phyloP scores from a whole-genome alignment of 2,113 vertebrate genomes.

The human region DNA sequence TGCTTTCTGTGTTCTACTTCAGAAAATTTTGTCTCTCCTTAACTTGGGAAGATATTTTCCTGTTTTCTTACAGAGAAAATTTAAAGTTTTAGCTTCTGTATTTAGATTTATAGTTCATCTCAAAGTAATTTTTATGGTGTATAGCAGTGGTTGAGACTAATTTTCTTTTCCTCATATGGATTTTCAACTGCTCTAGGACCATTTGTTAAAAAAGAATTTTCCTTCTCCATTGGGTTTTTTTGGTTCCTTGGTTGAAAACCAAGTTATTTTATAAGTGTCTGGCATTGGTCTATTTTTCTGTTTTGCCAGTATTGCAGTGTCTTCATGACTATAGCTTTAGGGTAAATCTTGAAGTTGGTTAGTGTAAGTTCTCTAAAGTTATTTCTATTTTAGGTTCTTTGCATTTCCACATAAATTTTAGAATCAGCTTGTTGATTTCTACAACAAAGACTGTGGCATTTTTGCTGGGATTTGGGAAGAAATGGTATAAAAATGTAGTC shows the following conservation, averaged over 20 bases:
- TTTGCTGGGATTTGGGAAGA: neutral
- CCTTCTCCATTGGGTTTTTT: neutral
- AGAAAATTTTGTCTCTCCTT: neutral
- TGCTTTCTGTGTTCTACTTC: neutral
- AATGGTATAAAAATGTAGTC: neutral
- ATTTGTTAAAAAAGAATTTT: neutral
- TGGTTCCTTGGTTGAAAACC: neutral
- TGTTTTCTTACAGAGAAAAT: neutral
- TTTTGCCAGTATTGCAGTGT: neutral
- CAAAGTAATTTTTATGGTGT: neutral
- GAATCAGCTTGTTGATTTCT: constrained; percentile 1
- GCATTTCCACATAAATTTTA: neutral
- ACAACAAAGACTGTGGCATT: neutral
- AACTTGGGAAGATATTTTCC: neutral
- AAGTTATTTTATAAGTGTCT: neutral
- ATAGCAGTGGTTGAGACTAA: neutral
- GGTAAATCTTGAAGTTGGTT: neutral
- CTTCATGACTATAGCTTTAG: neutral
- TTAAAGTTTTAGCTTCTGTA: neutral
- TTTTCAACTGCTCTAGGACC: neutral
- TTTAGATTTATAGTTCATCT: neutral
- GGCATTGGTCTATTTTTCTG: neutral
- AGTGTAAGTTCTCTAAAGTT: neutral
- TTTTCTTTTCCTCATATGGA: neutral
- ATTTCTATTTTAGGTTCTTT: neutral